A percentile compares a stretch with the other conserved stretches of the same genome.
These are phyloP conservation scores for Hypolimnas misippus DNA, from an alignment of 2,888 invertebrate species.

Conservation along the genomic window DNA sequence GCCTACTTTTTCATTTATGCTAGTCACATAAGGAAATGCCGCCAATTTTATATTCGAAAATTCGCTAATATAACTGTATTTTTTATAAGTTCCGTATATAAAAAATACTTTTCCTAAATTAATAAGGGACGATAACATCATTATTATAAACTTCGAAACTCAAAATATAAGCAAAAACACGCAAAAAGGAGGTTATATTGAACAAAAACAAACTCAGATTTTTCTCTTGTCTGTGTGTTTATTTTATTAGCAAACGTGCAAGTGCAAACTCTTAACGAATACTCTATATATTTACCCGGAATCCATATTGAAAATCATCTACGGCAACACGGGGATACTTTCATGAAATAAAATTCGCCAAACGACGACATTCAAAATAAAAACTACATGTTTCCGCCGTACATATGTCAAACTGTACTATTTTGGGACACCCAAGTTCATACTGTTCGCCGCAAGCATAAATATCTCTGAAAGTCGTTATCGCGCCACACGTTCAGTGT, in stretches of 20 bases:
- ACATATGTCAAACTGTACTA: conserved; percentile 82
- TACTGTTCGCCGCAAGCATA: conserved; percentile 65
- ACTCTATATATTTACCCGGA: conserved; percentile 69
- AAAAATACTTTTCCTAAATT: background rate
- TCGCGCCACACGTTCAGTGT: conserved; percentile 40
- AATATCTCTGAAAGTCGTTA: conserved; percentile 58
- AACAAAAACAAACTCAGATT: conserved; percentile 67
- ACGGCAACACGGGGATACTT: conserved; percentile 54
- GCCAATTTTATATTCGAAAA: conserved; percentile 5
- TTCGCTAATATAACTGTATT: background rate
- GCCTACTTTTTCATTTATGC: conserved; percentile 11
- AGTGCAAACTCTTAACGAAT: conserved; percentile 44
- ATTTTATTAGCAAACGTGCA: conserved; percentile 49
- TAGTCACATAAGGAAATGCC: conserved; percentile 6
- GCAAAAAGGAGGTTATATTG: conserved; percentile 66
- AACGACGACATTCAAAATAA: conserved; percentile 72
- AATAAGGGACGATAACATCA: background rate
- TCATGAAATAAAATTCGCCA: conserved; percentile 67
- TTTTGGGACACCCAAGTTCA: conserved; percentile 80
- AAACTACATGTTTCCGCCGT: conserved; percentile 80
- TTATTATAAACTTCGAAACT: conserved; percentile 12
- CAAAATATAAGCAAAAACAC: conserved; percentile 49
- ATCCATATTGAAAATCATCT: conserved; percentile 74
- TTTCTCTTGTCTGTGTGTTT: conserved; percentile 45
- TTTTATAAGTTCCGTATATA: background rate